Conservation (phyloP, 2,888 invertebrate species). For the Junonia oenone region DNA sequence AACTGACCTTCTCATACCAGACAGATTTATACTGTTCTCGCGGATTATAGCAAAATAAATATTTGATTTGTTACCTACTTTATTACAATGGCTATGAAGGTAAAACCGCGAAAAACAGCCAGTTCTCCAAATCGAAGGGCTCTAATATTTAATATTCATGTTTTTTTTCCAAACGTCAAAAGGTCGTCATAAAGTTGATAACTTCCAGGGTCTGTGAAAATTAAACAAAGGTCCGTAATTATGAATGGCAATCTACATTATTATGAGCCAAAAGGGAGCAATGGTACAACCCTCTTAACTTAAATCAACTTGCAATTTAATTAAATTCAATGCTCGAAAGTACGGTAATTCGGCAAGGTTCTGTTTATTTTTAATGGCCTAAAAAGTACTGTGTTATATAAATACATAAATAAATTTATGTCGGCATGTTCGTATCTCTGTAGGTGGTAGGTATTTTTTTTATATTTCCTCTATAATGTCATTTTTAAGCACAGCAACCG, state of each 20-base stretch:
- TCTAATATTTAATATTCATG: not conserved
- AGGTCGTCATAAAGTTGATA: slow-evolving; percentile 26
- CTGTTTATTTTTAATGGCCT: slow-evolving; percentile 2
- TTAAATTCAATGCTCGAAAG: slow-evolving; percentile 22
- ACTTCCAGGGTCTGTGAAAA: slow-evolving; percentile 24
- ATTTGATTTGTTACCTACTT: too few relatives aligned
- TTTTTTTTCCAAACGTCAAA: slow-evolving; percentile 18
- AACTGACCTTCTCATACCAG: too few relatives aligned
- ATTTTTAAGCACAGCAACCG: too few relatives aligned
- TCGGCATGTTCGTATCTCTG: too few relatives aligned
- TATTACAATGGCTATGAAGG: too few relatives aligned
- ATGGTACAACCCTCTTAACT: slow-evolving; percentile 20
- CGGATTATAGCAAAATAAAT: too few relatives aligned
- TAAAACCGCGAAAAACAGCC: not conserved
- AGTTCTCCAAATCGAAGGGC: not conserved
- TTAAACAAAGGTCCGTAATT: slow-evolving; percentile 32
- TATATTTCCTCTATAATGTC: too few relatives aligned
- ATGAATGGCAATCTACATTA: slow-evolving; percentile 31
- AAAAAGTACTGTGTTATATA: slow-evolving; percentile 2
- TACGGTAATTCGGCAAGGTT: slow-evolving; percentile 4
- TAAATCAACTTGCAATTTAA: slow-evolving; percentile 26
- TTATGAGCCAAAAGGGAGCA: slow-evolving; percentile 29
- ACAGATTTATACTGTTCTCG: too few relatives aligned
- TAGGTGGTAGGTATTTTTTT: too few relatives aligned
- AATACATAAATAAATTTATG: too few relatives aligned